Conservation (phyloP, 1,140 invertebrate genomes). For the Listronotus bonariensis region DNA sequence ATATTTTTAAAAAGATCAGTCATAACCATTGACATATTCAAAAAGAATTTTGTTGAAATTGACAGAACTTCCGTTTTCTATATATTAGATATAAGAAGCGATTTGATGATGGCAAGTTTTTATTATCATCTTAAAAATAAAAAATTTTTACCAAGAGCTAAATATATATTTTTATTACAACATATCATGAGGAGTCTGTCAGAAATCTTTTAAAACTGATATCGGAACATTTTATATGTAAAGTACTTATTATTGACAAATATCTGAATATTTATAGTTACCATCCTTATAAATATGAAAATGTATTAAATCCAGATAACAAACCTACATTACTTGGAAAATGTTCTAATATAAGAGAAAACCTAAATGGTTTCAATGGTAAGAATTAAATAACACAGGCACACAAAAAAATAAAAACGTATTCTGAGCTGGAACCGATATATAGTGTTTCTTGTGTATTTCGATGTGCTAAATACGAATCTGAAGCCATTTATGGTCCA, state of each 20-base stretch:
- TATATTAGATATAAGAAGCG: not conserved
- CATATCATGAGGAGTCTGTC: not conserved
- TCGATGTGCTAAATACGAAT: no score
- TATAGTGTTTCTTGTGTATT: no score
- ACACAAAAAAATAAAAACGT: no score
- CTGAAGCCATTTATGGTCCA: no score
- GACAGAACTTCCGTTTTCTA: not conserved
- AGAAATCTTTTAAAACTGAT: not conserved
- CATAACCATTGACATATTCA: not conserved
- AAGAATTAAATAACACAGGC: not conserved
- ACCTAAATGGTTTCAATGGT: constrained; percentile 3
- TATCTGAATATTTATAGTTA: not conserved
- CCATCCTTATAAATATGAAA: constrained; percentile 9
- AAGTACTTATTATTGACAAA: constrained; percentile 4
- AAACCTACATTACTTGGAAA: not conserved
- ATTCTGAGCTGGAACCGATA: no score
- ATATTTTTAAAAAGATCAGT: not conserved
- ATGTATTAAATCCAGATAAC: not conserved
- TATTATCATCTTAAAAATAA: not conserved
- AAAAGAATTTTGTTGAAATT: not conserved
- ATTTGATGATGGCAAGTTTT: not conserved
- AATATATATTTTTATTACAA: not conserved
- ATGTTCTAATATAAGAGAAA: not conserved
- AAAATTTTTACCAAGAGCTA: not conserved
- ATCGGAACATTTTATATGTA: constrained; percentile 5